Conservation (phyloP, 2,888 invertebrate genomes). For the Brachypalpus laphriformis region DNA sequence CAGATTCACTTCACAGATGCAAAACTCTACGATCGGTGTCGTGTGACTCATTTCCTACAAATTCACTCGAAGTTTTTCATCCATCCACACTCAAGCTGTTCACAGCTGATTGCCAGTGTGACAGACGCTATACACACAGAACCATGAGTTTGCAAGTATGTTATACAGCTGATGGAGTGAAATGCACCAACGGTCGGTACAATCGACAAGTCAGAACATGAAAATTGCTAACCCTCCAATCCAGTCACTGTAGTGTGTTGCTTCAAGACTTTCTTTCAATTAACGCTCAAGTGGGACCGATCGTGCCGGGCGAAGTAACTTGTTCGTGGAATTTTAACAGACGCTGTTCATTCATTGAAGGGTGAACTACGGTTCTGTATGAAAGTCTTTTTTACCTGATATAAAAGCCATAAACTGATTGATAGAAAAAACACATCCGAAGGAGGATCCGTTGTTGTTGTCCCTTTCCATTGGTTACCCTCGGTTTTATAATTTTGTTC, state of each 20-base stretch:
- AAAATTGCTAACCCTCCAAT: constrained; percentile 27
- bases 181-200: constrained; percentile 30
- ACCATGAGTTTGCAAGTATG: no score
- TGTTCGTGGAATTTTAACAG: not conserved
- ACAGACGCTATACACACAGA: no score
- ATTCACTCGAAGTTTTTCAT: not conserved
- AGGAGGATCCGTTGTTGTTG: constrained; percentile 37
- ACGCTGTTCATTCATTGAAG: constrained; percentile 5
- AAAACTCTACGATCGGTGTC: no score
- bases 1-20: not conserved
- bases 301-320: not conserved
- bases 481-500: no score
- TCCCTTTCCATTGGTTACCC: no score
- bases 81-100: not conserved
- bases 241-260: constrained; percentile 6
- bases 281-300: constrained; percentile 12
- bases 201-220: constrained; percentile 54
- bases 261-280: constrained; percentile 5
- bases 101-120: constrained; percentile 4
- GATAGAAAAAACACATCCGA: not conserved
- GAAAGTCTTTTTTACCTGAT: not conserved
- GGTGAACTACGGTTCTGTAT: not conserved
- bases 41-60: constrained; percentile 7
- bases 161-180: constrained; percentile 27
- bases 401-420: no score